These are phyloP conservation scores for Julus scandinavius DNA, from an alignment of 2,888 invertebrate species.

Conservation along the genomic window DNA sequence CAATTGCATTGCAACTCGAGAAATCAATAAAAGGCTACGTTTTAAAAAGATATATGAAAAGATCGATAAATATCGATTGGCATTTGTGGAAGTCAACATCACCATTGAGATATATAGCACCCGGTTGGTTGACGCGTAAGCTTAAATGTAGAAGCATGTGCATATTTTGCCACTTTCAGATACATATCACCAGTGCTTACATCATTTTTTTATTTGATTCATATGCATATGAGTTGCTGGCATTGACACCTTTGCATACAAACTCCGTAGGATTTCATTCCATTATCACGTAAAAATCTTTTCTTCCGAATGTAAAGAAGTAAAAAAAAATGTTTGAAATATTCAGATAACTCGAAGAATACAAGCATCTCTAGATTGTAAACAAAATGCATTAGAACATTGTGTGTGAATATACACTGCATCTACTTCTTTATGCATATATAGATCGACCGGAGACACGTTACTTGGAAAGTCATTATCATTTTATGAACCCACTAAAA, in stretches of 20 bases:
- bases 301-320: neutral
- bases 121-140: neutral
- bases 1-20: neutral
- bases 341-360: neutral
- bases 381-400: neutral
- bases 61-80: constrained; percentile 41
- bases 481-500: constrained; percentile 16
- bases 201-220: neutral
- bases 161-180: constrained; percentile 8
- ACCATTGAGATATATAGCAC: neutral
- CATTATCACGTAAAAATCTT: constrained; percentile 36
- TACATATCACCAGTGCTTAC: neutral
- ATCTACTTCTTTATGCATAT: neutral
- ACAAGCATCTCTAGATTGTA: constrained; percentile 9
- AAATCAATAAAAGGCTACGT: neutral
- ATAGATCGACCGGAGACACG: neutral
- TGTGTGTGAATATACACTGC: neutral
- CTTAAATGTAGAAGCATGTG: neutral
- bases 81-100: constrained; percentile 27
- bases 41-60: neutral
- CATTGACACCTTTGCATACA: neutral
- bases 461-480: constrained; percentile 25
- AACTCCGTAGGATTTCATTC: neutral
- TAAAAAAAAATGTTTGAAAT: neutral
- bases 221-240: neutral